A percentile compares a stretch with the other conserved stretches of the same genome.
These are phyloP conservation scores for Oscheius sp. DNA, from an alignment of 1,140 invertebrate genomes.

Conservation along the genomic window DNA sequence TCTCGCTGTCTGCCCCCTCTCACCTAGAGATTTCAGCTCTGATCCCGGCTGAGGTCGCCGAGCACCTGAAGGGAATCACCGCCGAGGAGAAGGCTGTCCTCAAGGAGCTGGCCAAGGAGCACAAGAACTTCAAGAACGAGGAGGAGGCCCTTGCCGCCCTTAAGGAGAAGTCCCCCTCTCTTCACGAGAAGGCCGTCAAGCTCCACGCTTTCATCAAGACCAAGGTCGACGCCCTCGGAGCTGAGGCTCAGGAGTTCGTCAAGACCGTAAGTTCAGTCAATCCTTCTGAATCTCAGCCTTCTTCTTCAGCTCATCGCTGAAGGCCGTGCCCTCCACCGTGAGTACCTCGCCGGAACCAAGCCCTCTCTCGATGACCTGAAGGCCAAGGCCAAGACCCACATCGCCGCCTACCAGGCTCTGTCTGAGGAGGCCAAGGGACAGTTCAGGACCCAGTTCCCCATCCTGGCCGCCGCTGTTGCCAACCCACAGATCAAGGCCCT, in stretches of 20 bases:
- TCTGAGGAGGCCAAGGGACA: conserved; percentile 35
- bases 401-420: conserved; percentile 33
- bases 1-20: background rate
- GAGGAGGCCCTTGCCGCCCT: conserved; percentile 28
- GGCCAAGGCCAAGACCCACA: conserved; percentile 24
- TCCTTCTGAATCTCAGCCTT: background rate
- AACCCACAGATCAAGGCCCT: conserved; percentile 48
- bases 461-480: conserved; percentile 26
- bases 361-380: conserved; percentile 23
- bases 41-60: conserved; percentile 36
- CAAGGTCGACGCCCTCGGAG: conserved; percentile 32
- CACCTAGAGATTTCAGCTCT: conserved; percentile 19
- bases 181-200: conserved; percentile 31
- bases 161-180: conserved; percentile 38
- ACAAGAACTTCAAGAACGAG: conserved; percentile 42
- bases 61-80: conserved; percentile 38
- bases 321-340: conserved; percentile 24
- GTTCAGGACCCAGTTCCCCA: conserved; percentile 34
- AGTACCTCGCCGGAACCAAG: conserved; percentile 28
- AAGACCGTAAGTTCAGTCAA: conserved; percentile 7
- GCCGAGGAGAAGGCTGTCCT: conserved; percentile 35
- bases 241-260: conserved; percentile 33
- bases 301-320: conserved; percentile 19
- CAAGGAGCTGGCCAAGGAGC: conserved; percentile 34
- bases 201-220: conserved; percentile 31